These are phyloP conservation scores for Cybosia mesomella DNA, from an alignment of 2,888 invertebrate species.

Conservation along the genomic window DNA sequence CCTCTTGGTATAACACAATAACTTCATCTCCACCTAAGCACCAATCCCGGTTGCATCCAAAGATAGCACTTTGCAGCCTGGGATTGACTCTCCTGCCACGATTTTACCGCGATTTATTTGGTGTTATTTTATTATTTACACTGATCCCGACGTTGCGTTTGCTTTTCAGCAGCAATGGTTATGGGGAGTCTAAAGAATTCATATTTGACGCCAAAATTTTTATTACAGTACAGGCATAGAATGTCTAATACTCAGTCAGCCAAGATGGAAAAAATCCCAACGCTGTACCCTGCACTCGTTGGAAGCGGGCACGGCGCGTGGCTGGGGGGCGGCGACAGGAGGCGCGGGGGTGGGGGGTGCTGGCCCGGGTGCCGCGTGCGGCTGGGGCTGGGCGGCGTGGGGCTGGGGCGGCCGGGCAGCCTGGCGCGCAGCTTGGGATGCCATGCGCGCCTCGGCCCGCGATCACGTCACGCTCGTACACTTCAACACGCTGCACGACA, in stretches of 20 bases:
- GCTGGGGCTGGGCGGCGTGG: slow-evolving; percentile 93
- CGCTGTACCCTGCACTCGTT: slow-evolving; percentile 96
- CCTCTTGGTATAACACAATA: too few species aligned
- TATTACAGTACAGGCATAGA: slow-evolving; percentile 90
- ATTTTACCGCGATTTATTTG: too few species aligned
- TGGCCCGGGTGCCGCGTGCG: slow-evolving; percentile 90
- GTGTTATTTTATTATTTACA: too few species aligned
- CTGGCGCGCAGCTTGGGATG: slow-evolving; percentile 95
- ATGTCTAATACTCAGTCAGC: slow-evolving; percentile 92
- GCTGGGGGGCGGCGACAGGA: slow-evolving; percentile 87
- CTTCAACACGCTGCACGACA: slow-evolving; percentile 93
- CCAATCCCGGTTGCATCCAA: too few species aligned
- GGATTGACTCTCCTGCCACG: too few species aligned
- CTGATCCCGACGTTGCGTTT: too few species aligned
- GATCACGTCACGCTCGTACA: slow-evolving; percentile 96
- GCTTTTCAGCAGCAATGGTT: too few species aligned
- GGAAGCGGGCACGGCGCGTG: slow-evolving; percentile 93
- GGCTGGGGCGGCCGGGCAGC: slow-evolving; percentile 88
- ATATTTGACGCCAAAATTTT: neutral
- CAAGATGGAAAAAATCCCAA: slow-evolving; percentile 95
- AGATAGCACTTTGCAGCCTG: too few species aligned
- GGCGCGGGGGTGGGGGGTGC: slow-evolving; percentile 83
- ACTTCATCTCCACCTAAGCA: too few species aligned
- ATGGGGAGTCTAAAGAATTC: too few species aligned
- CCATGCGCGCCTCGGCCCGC: slow-evolving; percentile 92